A percentile compares a stretch with the other conserved stretches of the same genome.
Conservation (phyloP, 2,113 vertebrate genomes). For the Pardalotus punctatus region DNA sequence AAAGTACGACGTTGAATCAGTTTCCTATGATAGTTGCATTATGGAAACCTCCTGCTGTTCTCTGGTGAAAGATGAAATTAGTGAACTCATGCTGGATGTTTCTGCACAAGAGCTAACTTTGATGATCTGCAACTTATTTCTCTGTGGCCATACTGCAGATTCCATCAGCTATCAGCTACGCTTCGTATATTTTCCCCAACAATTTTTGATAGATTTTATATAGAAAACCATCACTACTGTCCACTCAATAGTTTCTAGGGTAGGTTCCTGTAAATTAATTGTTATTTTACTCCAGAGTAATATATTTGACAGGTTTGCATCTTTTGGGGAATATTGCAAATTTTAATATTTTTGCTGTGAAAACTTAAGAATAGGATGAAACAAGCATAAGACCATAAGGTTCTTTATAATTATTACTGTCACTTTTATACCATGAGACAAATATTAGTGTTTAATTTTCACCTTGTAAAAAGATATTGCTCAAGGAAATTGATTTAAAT, state of each 20-base stretch:
- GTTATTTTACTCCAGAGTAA: slow-evolving; percentile 55
- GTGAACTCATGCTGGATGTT: not conserved
- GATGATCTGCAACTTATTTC: not conserved
- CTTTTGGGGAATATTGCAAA: slow-evolving; percentile 46
- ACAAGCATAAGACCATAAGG: not conserved
- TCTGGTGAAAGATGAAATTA: not conserved
- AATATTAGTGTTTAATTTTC: slow-evolving; percentile 6
- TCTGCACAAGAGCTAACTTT: slow-evolving; percentile 11
- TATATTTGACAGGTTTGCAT: slow-evolving; percentile 56
- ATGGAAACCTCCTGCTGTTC: not conserved
- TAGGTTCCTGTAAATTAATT: slow-evolving; percentile 40
- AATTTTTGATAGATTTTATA: slow-evolving; percentile 77
- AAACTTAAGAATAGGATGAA: not conserved
- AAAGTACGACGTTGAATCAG: not conserved
- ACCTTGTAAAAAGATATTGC: slow-evolving; percentile 16
- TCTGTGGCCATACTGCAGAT: slow-evolving; percentile 2
- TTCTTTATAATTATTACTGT: not conserved
- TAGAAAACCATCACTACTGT: slow-evolving; percentile 27
- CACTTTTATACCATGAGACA: slow-evolving; percentile 48
- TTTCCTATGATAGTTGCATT: not conserved
- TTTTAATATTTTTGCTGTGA: slow-evolving; percentile 56
- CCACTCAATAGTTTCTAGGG: slow-evolving; percentile 46
- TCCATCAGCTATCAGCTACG: slow-evolving; percentile 19
- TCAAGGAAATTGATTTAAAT: slow-evolving; percentile 33
- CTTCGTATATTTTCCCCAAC: slow-evolving; percentile 46